Evolutionary conservation across 1,140 invertebrate species (phyloP), one percentile per base, ranked within the genome.

Genomic region (Drosophila fuyamai): DNA sequence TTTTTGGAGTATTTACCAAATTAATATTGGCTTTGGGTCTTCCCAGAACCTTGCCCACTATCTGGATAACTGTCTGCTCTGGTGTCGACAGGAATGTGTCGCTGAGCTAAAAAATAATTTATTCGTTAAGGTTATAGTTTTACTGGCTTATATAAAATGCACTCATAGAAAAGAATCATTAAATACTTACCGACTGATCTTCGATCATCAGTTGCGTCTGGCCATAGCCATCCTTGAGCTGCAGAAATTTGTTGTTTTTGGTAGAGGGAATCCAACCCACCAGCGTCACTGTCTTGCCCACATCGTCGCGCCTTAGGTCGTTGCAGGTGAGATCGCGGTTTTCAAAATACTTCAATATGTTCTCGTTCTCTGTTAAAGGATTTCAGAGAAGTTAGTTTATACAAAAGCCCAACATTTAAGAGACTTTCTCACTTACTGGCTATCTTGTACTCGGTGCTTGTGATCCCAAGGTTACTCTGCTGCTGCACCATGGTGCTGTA

Each of bases 181-280:
- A 23, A 23, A 2, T 13, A n/a, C 7, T 29, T 46, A 92, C 79
- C 77, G 78, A 50, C 72, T 82, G 79, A 78, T 95, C 91, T 51
- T 95, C 93, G 71, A 96, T 90, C 48, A 96, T 91, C 5, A 96
- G 86, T 92, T 97, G 97, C 0, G 94, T 95, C n/a, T 93, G 92
- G 13, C 97, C 97, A 92, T 97, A 95, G 32, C 94, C 94, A 93
- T 98, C 97, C 81, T 96, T 93, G 8, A 97, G 84, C 38, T 95
- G 93, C 5, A 96, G 76, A 92, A 97, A 97, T 81, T 94, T 94
- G n/a, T 92, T 91, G 77, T 95, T 92, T 77, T 83, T 90, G 6
- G 94, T 93, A 86, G 93, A 95, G 56, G 96, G 94, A 32, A 97
- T 77, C 96, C 97, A 98, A 1, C 97, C 97, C 90, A 94, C 95